Percentiles rank a stretch among this genome's conserved stretches.
Evolutionary conservation across 1,140 invertebrate species (phyloP).

Genomic region (Phocides pigmalion): DNA sequence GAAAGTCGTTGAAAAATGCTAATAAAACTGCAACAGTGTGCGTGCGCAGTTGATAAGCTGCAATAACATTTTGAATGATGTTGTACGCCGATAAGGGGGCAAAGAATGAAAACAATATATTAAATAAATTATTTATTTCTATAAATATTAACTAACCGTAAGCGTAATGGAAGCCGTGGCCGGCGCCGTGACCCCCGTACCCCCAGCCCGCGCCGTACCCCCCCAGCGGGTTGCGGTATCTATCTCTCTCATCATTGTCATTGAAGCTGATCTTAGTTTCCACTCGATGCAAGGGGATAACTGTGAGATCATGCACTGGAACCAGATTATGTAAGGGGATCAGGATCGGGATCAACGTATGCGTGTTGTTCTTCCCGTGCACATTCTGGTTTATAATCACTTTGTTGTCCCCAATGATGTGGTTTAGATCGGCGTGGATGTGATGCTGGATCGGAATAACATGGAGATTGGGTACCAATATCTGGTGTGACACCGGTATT

Average conservation of each 20-base stretch:
- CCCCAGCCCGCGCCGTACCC: slow-evolving; percentile 67
- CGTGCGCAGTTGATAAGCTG: too few relatives aligned
- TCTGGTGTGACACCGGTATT: slow-evolving; percentile 48
- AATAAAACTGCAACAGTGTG: too few relatives aligned
- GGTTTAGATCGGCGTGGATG: slow-evolving; percentile 37
- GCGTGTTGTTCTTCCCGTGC: slow-evolving; percentile 46
- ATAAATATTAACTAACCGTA: slow-evolving; percentile 50
- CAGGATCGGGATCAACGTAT: slow-evolving; percentile 52
- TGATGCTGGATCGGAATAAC: slow-evolving; percentile 56
- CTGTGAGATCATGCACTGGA: slow-evolving; percentile 60
- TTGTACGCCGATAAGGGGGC: too few relatives aligned
- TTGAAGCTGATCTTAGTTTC: slow-evolving; percentile 48
- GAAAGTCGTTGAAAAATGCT: too few relatives aligned
- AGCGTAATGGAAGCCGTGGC: slow-evolving; percentile 67
- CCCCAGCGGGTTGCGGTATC: slow-evolving; percentile 60
- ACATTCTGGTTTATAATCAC: slow-evolving; percentile 49
- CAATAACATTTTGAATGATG: too few relatives aligned
- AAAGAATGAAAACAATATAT: background rate
- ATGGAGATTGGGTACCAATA: slow-evolving; percentile 50
- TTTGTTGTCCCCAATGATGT: slow-evolving; percentile 46
- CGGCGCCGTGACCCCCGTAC: slow-evolving; percentile 69
- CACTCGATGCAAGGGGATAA: slow-evolving; percentile 62
- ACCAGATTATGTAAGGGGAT: slow-evolving; percentile 57
- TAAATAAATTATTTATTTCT: slow-evolving; percentile 34
- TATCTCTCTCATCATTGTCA: slow-evolving; percentile 51